Percentiles rank a stretch among this genome's conserved stretches.
Conservation (phyloP, 2,888 invertebrate genomes). For the Dryobotodes eremita region DNA sequence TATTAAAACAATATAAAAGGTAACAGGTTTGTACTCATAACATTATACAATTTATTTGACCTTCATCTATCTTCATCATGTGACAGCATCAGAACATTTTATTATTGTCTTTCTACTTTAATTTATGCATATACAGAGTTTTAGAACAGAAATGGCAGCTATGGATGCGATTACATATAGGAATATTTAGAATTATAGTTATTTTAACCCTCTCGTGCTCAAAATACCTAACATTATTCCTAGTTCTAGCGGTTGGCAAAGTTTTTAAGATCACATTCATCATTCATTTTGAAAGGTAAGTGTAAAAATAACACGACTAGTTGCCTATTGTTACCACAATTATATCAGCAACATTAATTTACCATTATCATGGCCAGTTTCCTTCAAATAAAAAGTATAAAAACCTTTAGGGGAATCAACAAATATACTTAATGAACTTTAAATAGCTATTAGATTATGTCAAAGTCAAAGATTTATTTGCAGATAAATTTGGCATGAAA, state of each 20-base stretch:
- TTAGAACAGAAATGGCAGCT: not conserved
- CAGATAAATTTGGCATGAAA: too few relatives aligned
- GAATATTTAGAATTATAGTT: not conserved
- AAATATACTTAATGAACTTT: not conserved
- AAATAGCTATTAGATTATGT: not conserved
- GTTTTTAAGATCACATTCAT: not conserved
- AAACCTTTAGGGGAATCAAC: not conserved
- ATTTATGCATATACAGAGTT: not conserved
- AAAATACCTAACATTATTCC: not conserved
- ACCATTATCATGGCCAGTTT: slow-evolving; percentile 11
- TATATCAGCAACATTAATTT: slow-evolving; percentile 10
- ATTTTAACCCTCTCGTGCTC: not conserved
- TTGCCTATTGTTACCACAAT: not conserved
- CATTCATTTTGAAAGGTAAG: too few relatives aligned
- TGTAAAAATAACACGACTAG: not conserved
- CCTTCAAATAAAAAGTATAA: slow-evolving; percentile 4
- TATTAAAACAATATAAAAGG: not conserved
- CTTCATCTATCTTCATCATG: not conserved
- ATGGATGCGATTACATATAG: not conserved
- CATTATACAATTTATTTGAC: slow-evolving; percentile 23
- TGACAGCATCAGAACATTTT: slow-evolving; percentile 15
- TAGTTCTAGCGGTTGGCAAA: not conserved
- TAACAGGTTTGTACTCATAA: not conserved
- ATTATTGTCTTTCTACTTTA: not conserved
- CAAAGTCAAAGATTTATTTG: too few relatives aligned